phyloP scores from a whole-genome alignment of 2,797 vertebrate species.

The Oophaga sylvatica region DNA sequence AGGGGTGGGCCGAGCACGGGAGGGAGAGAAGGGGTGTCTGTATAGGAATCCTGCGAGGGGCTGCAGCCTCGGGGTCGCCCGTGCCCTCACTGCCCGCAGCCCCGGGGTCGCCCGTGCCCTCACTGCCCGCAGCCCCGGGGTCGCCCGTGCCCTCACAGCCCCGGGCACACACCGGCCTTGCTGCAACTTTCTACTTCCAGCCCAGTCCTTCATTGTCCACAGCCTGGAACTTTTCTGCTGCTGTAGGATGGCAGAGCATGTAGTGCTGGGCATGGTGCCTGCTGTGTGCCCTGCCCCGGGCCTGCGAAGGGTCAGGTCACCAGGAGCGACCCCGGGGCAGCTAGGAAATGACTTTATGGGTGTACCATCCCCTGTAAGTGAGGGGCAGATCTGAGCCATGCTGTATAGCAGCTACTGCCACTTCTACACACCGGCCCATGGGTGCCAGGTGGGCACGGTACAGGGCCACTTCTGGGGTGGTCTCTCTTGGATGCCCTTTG shows the following conservation, averaged over 20 bases:
- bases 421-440: no score
- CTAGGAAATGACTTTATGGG: no score
- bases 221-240: background rate
- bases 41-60: conserved; percentile 66
- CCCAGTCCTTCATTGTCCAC: background rate
- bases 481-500: no score
- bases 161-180: conserved; percentile 30
- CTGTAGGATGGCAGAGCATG: background rate
- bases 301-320: no score
- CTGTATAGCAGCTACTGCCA: no score
- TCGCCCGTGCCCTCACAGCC: background rate
- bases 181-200: conserved; percentile 10
- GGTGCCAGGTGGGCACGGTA: background rate
- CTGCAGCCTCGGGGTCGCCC: conserved; percentile 68
- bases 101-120: conserved; percentile 65
- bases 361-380: no score
- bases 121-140: background rate
- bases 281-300: no score
- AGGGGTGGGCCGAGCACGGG: conserved; percentile 64
- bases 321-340: background rate
- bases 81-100: conserved; percentile 68
- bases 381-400: background rate
- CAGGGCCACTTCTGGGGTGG: no score
- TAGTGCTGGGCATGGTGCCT: no score
- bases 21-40: conserved; percentile 72